Conservation (phyloP, 2,113 vertebrate species). For the Mellivora capensis region DNA sequence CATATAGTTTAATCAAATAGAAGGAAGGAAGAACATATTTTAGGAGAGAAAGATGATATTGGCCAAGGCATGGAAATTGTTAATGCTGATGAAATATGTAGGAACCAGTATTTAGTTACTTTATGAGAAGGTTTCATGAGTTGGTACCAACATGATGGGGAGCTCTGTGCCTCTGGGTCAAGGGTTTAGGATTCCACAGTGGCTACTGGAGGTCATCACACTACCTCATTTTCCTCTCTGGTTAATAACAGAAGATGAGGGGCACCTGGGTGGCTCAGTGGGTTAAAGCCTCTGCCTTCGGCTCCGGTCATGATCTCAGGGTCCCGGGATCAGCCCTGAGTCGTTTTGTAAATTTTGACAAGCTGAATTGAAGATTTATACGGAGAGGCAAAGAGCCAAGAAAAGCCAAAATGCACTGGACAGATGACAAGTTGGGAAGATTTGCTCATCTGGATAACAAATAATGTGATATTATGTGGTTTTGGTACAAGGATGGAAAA, state of each 20-base stretch:
- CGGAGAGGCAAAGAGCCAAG: neutral
- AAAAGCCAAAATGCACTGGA: neutral
- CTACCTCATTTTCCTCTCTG: neutral
- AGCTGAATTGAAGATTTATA: neutral
- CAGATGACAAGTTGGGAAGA: neutral
- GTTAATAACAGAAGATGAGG: neutral
- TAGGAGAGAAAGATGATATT: neutral
- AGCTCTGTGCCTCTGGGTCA: neutral
- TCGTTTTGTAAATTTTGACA: neutral
- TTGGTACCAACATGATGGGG: neutral
- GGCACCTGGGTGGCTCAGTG: no score
- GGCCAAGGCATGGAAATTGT: neutral
- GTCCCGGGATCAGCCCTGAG: no score
- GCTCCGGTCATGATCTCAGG: no score
- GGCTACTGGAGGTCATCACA: neutral
- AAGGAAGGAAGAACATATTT: neutral
- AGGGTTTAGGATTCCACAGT: neutral
- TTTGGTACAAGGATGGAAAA: neutral
- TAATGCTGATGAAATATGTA: neutral
- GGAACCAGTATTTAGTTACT: neutral
- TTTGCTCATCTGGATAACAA: neutral
- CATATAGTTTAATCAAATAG: neutral
- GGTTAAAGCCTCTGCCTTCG: no score
- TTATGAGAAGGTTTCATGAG: neutral
- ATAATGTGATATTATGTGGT: neutral